Percentiles rank a stretch among this genome's conserved stretches.
Conservation (phyloP, 2,888 invertebrate species). For the Tryphoninae sp. region DNA sequence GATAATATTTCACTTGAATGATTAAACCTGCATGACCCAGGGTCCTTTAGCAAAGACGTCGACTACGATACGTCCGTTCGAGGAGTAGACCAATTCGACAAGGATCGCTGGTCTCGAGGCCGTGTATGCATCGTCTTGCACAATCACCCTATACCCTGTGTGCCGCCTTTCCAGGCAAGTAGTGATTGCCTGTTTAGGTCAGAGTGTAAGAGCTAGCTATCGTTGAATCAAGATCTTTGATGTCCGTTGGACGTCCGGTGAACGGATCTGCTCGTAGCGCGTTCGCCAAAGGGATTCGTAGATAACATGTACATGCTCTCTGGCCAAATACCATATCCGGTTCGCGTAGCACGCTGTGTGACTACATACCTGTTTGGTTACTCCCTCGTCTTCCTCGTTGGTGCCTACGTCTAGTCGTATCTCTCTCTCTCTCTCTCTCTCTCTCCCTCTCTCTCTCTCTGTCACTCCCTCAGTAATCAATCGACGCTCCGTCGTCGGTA, state of each 20-base stretch:
- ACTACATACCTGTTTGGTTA: neutral
- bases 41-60: neutral
- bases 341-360: too few species aligned
- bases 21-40: slow-evolving; percentile 2
- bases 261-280: slow-evolving; percentile 50
- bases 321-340: slow-evolving; percentile 50
- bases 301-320: slow-evolving; percentile 52
- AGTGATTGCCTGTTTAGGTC: slow-evolving; percentile 69
- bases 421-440: neutral
- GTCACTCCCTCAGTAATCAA: neutral
- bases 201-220: slow-evolving; percentile 55
- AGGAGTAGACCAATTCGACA: neutral
- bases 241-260: slow-evolving; percentile 40
- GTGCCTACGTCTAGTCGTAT: neutral
- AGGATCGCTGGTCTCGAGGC: neutral
- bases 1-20: slow-evolving; percentile 14
- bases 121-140: slow-evolving; percentile 20
- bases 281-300: slow-evolving; percentile 59
- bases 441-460: too few species aligned
- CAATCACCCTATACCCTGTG: slow-evolving; percentile 50
- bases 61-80: neutral
- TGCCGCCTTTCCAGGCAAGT: slow-evolving; percentile 54
- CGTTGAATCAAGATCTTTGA: slow-evolving; percentile 63
- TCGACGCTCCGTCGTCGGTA: neutral
- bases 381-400: neutral